Evolutionary conservation across 2,113 vertebrate species (phyloP).

Genomic region (Dasyornis broadbenti): DNA sequence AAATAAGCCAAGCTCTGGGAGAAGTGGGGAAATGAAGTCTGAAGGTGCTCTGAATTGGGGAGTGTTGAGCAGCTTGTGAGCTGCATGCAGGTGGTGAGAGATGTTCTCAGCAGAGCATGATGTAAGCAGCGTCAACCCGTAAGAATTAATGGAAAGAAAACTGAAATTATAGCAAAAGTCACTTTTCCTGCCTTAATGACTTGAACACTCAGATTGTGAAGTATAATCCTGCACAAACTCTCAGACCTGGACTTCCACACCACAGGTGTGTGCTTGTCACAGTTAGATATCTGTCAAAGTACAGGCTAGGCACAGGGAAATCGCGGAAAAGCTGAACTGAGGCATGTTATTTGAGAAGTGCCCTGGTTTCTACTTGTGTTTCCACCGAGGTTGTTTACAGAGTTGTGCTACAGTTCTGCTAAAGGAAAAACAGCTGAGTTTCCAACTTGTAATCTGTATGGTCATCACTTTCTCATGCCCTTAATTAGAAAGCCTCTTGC

Average conservation of each 20-base stretch:
- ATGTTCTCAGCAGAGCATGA: constrained; percentile 9
- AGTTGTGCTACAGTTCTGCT: neutral
- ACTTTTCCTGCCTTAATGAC: neutral
- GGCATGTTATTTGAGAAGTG: neutral
- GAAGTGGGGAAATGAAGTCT: constrained; percentile 11
- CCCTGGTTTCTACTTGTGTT: neutral
- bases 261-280: neutral
- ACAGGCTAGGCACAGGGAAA: neutral
- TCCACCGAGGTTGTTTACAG: neutral
- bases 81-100: neutral
- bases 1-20: neutral
- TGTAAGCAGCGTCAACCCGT: neutral
- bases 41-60: constrained; percentile 36
- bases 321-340: neutral
- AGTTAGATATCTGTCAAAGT: constrained; percentile 3
- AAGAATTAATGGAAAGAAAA: constrained; percentile 21
- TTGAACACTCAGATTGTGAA: neutral
- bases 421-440: neutral
- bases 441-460: neutral
- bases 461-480: neutral
- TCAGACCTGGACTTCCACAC: neutral
- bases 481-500: neutral
- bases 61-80: neutral
- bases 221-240: neutral
- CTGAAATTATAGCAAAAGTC: neutral